phyloP scores from a whole-genome alignment of 2,888 invertebrate genomes.

The Amphiduros pacificus region DNA sequence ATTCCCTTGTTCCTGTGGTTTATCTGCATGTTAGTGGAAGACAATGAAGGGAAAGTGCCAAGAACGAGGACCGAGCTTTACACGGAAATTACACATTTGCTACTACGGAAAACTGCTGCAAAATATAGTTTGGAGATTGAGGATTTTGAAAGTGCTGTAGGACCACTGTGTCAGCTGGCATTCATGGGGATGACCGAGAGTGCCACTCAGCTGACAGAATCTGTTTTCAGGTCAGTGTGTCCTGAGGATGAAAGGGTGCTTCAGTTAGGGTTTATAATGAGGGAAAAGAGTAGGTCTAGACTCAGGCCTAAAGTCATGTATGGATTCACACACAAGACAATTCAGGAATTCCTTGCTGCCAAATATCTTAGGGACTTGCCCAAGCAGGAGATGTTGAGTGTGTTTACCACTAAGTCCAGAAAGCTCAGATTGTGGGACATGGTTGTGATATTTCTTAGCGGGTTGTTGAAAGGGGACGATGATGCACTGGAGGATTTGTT shows the following conservation, averaged over 20 bases:
- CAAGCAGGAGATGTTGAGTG: not conserved
- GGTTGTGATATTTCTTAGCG: constrained; percentile 16
- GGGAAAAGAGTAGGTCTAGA: constrained; percentile 1
- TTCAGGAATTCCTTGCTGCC: constrained; percentile 13
- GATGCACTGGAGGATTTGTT: not conserved
- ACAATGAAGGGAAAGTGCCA: constrained; percentile 9
- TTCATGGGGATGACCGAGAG: constrained; percentile 1
- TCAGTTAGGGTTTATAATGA: constrained; percentile 1
- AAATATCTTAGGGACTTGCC: not conserved
- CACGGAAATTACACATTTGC: constrained; percentile 1
- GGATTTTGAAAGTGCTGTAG: too few species aligned
- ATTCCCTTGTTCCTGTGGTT: constrained; percentile 16
- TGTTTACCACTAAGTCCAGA: not conserved
- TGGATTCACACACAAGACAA: constrained; percentile 12
- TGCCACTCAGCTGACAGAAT: constrained; percentile 5
- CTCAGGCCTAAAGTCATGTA: not conserved
- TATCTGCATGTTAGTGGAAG: constrained; percentile 12
- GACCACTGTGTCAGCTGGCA: constrained; percentile 1
- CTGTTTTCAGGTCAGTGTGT: not conserved
- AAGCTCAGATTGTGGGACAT: constrained; percentile 2
- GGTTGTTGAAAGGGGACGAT: constrained; percentile 5
- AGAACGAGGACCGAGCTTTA: constrained; percentile 13
- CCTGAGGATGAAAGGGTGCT: not conserved
- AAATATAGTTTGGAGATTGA: not conserved
- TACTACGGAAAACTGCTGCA: constrained; percentile 4